Conservation (phyloP, 2,113 vertebrate species). For the Gavialis gangeticus region DNA sequence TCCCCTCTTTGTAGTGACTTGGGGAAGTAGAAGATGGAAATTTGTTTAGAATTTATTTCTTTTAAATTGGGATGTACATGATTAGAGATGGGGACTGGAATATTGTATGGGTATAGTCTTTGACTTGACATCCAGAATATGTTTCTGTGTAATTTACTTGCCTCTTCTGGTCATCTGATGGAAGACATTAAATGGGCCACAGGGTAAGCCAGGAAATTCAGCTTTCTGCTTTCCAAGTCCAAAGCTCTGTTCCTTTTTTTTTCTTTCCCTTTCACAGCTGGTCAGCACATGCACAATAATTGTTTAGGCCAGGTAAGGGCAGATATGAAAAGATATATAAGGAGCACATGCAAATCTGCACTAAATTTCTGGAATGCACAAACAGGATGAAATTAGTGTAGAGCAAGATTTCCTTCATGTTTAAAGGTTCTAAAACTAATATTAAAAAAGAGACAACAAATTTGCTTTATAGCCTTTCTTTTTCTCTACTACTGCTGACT, state of each 20-base stretch:
- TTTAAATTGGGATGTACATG: background rate
- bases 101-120: conserved; percentile 40
- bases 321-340: conserved; percentile 36
- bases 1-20: background rate
- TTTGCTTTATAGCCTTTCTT: conserved; percentile 70
- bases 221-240: conserved; percentile 54
- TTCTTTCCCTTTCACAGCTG: conserved; percentile 64
- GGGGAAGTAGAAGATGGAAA: background rate
- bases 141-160: conserved; percentile 62
- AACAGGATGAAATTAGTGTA: conserved; percentile 59
- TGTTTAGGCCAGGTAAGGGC: conserved; percentile 61
- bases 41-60: background rate
- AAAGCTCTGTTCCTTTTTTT: conserved; percentile 48
- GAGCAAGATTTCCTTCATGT: conserved; percentile 60
- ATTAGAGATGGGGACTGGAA: conserved; percentile 43
- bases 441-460: conserved; percentile 61
- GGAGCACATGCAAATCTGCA: conserved; percentile 48
- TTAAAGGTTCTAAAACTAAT: conserved; percentile 68
- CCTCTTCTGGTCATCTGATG: conserved; percentile 67
- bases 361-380: conserved; percentile 64
- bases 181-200: conserved; percentile 58
- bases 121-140: conserved; percentile 47
- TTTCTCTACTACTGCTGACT: conserved; percentile 63
- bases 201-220: conserved; percentile 68
- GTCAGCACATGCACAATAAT: conserved; percentile 58